phyloP scores from a whole-genome alignment of 2,113 vertebrate species.

The Pionites leucogaster region DNA sequence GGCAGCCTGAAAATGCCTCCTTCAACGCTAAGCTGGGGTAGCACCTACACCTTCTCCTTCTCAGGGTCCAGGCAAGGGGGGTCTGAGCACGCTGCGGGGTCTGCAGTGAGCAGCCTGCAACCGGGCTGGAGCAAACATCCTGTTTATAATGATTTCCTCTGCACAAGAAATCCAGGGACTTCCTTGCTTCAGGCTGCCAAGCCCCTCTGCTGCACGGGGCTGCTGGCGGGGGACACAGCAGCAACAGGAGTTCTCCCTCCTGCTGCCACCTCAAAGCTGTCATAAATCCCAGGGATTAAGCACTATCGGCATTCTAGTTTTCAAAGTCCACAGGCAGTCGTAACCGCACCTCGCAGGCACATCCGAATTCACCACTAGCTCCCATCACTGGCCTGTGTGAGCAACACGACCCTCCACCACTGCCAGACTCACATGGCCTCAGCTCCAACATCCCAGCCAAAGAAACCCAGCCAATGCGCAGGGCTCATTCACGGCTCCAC shows the following conservation, averaged over 20 bases:
- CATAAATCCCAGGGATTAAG: accelerated
- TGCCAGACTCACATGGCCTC: not conserved
- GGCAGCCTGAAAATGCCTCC: not conserved
- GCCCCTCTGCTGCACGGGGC: not conserved
- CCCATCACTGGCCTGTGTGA: not conserved
- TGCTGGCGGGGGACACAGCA: not conserved
- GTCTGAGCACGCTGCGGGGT: not conserved
- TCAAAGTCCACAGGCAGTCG: not conserved
- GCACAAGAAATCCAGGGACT: not conserved
- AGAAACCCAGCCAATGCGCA: accelerated
- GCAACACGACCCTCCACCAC: accelerated
- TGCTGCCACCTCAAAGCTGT: not conserved
- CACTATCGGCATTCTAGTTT: accelerated
- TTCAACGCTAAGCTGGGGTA: not conserved
- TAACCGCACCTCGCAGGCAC: not conserved
- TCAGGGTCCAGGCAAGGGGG: accelerated
- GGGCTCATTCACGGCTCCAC: not conserved
- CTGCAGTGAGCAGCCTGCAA: not conserved
- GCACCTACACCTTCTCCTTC: not conserved
- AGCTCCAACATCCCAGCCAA: not conserved
- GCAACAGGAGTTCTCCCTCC: not conserved
- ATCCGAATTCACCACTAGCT: accelerated
- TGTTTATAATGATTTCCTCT: not conserved
- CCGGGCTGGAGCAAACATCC: not conserved
- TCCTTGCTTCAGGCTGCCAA: not conserved